Base-by-base conservation (phyloP, 92 coral and sea anemone species). In the Epizoanthus stellaris region DNA sequence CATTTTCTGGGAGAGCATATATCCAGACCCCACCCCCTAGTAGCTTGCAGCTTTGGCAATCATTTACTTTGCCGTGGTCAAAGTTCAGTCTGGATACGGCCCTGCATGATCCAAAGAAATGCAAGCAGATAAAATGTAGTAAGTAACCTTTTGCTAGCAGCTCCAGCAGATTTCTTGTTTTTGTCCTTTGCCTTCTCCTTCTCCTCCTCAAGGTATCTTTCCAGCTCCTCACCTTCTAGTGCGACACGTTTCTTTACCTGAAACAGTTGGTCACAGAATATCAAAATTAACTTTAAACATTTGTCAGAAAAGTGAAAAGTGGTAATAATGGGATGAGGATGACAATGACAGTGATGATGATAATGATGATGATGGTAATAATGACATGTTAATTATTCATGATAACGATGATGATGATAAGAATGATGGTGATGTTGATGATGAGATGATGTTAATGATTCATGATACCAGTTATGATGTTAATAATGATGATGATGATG, bases 181-280 rank as follows among this genome's bases (percentile, higher is more conserved):
- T 61, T 77, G 9, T 88, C 91, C 45, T 94, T 94, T 38, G 93
- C 95, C 83, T 93, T 94, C 64, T 92, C 98, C 80, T 92, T 96
- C 70, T 94, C 95, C 57, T 87, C 88, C 80, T 96, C 99, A 71
- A 93, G 71, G 59, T 89, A 93, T 64, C 80, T 76, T 61, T 94
- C 99, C 34, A 96, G 79, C 73, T 96, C 99, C 64, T 92, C 95
- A 13, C 98, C 99, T 83, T 94, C 97, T 20, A 96, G 89, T 9
- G 88, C 91, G 38, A 96, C 92, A 43, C 99, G 70, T 69, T 91
- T 87, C 75, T 96, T 96, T 3, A 94, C 91, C 98, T 96, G 69
- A 30, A 82, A 71, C 58, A 61, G 25, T 36, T 23, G 15, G 38
- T 8, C 3, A 36, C 40, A 87, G 4, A 12, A 13, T 66, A 15